Evolutionary conservation across 2,113 vertebrate species (phyloP), one percentile per base, ranked within the genome.

Genomic region (Plestiodon gilberti): DNA sequence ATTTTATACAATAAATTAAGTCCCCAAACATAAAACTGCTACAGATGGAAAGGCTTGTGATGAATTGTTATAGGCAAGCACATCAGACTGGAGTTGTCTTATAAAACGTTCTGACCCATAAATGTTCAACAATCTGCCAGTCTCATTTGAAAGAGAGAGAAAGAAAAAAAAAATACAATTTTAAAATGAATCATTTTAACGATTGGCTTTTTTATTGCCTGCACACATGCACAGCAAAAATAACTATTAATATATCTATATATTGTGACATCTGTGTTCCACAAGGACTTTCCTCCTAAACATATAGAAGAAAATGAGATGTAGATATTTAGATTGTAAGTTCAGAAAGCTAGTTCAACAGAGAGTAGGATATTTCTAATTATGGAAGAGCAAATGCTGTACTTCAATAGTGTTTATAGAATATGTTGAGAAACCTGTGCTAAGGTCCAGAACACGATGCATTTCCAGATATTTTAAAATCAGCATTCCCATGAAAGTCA

Each of bases 81-180:
- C 17, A 18, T 88, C 82, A 92, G 73, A 74, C 11, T 17, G 78
- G 1, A 8, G n/a, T 91, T 25, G 91, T 88, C 88, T 87, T 87
- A 95, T 92, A 95, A 95, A 95, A 92, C 73, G 86, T 90, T 15
- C 48, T 95, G 87, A 95, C 83, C 87, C 78, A 35, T 90, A 64
- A 91, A 87, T 87, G 14, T 92, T 95, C 74, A 93, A 90, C 93
- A 91, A 78, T 76, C 64, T 89, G 48, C 78, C 89, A 55, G 88
- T 96, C 83, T 95, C 91, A 94, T 86, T 2, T 93, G 89, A 48
- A 48, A 48, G 43, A 48, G 43, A 5, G 43, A 8, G 8, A 48
- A 8, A 94, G 83, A 84, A 90, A 87, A 94, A 94, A 94, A 93
- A 74, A 43, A 90, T 62, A 57, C 89, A 81, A 83, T 91, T 94